Base-by-base conservation (phyloP, 2,888 invertebrate genomes). In the Pristionchus arcanus region DNA sequence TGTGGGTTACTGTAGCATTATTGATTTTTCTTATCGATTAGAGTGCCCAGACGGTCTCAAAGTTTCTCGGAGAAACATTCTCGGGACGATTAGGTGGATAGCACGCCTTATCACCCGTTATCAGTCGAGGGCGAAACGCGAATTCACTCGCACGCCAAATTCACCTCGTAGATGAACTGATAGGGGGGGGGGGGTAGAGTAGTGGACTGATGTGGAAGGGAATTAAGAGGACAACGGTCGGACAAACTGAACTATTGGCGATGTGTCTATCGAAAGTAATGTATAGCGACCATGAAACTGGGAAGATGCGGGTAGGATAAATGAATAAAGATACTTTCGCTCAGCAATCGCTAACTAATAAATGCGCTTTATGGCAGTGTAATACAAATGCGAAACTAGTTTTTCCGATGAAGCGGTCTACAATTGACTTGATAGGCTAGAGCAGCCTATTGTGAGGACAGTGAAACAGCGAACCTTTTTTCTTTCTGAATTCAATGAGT, bases 1-100 rank as follows among this genome's bases (percentile, higher is more conserved):
- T 87, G 93, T 93, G 74, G 88, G 91, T 90, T 55, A 85, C 49
- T 9, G 37, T 74, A 74, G 21, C n/a, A 42, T 37, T 74, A 74
- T 74, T 37, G 74, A 74, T n/a, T 31, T 31, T 71, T 21, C 19
- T 37, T 25, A 25, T 74, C 25, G 63, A 63, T 63, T 5, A 37
- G 74, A 74, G 37, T 34, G 68, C 31, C 31, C 68, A 68, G 31
- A 31, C 31, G 15, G 63, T n/a, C 63, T 25, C 21, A 63, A 25
- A 66, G 68, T 21, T 74, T 74, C 74, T 74, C 37, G 37, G 74
- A 37, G 74, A 37, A 74, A 37, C 21, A 74, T 34, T 74, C 37
- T 74, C 37, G 21, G 16, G 16, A 74, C 19, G 74, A 74, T 74
- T 74, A 74, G 74, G 21, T 21, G 37, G 15, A 3, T 31, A 9